Evolutionary conservation across 2,113 vertebrate species (phyloP).

Genomic region (Atherinomorus stipes): DNA sequence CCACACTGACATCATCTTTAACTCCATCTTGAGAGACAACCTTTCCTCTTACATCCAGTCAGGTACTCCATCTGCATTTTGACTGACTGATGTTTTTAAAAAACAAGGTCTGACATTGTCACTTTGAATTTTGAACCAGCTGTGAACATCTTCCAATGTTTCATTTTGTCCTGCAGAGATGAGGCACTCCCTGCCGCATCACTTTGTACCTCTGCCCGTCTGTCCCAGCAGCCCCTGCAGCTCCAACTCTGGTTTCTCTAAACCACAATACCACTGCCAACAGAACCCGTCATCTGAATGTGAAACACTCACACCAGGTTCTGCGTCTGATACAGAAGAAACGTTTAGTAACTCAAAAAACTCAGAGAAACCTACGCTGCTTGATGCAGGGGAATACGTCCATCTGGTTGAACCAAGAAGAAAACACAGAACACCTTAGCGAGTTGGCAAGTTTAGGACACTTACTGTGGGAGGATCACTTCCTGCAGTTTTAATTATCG

Average conservation of each 20-base stretch:
- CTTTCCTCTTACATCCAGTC: too few relatives aligned
- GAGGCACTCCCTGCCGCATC: slow-evolving; percentile 30
- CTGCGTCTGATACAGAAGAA: background rate
- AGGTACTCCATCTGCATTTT: too few relatives aligned
- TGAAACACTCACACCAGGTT: slow-evolving; percentile 26
- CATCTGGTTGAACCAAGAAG: slow-evolving; percentile 20
- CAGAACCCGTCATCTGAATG: slow-evolving; percentile 23
- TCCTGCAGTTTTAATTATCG: too few relatives aligned
- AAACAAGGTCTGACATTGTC: too few relatives aligned
- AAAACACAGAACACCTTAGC: background rate
- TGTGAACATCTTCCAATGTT: too few relatives aligned
- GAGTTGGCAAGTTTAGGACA: background rate
- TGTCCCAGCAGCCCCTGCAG: slow-evolving; percentile 11
- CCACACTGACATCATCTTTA: slow-evolving; percentile 22
- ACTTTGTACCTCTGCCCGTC: slow-evolving; percentile 25
- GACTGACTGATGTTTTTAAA: too few relatives aligned
- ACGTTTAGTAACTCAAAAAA: background rate
- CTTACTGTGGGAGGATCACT: too few relatives aligned
- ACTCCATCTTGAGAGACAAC: slow-evolving; percentile 18
- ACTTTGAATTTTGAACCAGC: too few relatives aligned
- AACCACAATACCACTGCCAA: slow-evolving; percentile 12
- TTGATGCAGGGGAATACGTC: slow-evolving; percentile 6
- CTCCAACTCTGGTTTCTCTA: slow-evolving; percentile 22
- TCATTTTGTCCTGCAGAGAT: slow-evolving; percentile 18
- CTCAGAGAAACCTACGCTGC: slow-evolving; percentile 5